Base-by-base conservation (phyloP, 2,113 vertebrate genomes). In the Atlantisia rogersi region DNA sequence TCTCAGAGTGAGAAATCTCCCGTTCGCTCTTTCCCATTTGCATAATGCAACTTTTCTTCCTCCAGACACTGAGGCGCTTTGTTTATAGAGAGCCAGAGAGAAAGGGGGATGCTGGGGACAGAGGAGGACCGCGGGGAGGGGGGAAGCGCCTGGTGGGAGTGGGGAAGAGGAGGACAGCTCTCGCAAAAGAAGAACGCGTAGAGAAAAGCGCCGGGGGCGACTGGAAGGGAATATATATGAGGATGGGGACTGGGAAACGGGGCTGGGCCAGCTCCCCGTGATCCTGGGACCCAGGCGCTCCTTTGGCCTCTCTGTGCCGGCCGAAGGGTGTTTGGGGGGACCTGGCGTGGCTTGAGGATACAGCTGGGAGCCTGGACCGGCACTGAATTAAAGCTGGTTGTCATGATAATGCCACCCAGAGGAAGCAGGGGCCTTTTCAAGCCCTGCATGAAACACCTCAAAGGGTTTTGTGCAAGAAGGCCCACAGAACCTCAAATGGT, bases 31-130 rank as follows among this genome's bases (percentile, higher is more conserved):
- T 97, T 96, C 91, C 96, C 96, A 98, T 98, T 98, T 98, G 97
- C 98, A 98, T 98, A 98, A 97, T 97, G 93, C 96, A 97, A 97
- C 93, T 96, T 97, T 95, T 97, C 86, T 96, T 97, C 96, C 91
- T 46, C 76, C 93, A 98, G 97, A 98, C 98, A 98, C 97, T 97
- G 97, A 97, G 75, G 85, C 21, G 94, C 97, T 97, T 98, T 98
- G 98, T 98, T 97, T 97, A 84, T 91, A 93, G 95, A 90, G 82
- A 86, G 88, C 76, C 2, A 46, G 42, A 95, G 92, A 92, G 80
- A 87, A 88, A 90, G 21, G 90, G 93, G 92, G 94, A 95, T 89
- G 93, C 90, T 4, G 88, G 80, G 94, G 97, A 88, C 94, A 91
- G 87, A 83, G 85, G 81, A 95, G 88, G 90, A 87, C 74, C 6